Evolutionary conservation across 1,140 invertebrate species (phyloP), one percentile per base, ranked within the genome.

Genomic region (Eurosta solidaginis): DNA sequence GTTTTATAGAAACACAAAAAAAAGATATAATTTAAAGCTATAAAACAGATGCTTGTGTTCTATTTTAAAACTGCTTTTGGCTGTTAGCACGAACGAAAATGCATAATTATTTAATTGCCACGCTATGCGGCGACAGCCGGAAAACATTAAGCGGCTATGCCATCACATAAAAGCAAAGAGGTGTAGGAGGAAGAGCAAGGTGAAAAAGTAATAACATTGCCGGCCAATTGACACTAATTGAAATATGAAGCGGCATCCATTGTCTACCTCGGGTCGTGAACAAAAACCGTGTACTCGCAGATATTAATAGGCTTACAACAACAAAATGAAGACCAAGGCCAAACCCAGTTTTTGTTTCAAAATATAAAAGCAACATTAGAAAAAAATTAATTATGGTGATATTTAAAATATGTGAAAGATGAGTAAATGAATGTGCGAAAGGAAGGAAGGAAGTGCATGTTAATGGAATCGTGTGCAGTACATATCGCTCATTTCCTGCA

Each of bases 181-280:
- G n/a, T 33, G 29, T 14, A 20, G 27, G 6, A 1, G 3, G n/a
- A 17, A 29, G 1, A 14, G 14, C 29, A 36, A 29, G n/a, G 45
- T 49, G 45, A 9, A 3, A 20, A 59, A 54, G 22, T 59, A 36
- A 59, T 29, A 59, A 59, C 27, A 59, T 59, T 59, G 54, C 54
- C 29, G 25, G 54, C 29, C 54, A 59, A 59, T 59, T 59, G 54
- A 59, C 54, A 59, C 29, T 59, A 59, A 59, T 59, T 59, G 54
- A 59, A 59, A 59, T 59, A 59, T 59, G 54, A 54, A 33, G 52
- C 52, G 52, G 14, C 52, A 54, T 12, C n/a, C 45, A 49, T 49
- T 49, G 45, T 49, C 9, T 3, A 4, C 25, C 27, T 29, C 29
- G 54, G 33, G 0, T 25, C 29, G 27, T 14, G 9, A 36, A 4